phyloP scores from a whole-genome alignment of 2,888 invertebrate genomes.

The Conops quadrifasciatus region DNA sequence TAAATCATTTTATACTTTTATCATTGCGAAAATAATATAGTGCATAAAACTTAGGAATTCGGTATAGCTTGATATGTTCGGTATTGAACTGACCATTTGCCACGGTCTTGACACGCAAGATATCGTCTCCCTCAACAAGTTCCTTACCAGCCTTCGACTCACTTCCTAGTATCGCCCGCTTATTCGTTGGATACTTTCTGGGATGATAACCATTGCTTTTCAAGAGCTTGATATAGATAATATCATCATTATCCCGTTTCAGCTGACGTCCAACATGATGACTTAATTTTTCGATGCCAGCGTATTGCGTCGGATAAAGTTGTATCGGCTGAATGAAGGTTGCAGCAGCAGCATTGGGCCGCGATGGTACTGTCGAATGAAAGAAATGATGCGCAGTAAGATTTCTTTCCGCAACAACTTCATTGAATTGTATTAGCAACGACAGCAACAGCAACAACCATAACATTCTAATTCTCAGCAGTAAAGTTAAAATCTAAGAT shows the following conservation, averaged over 20 bases:
- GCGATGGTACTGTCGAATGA: conserved; percentile 36
- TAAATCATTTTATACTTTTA: conserved; percentile 3
- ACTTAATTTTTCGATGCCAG: conserved; percentile 32
- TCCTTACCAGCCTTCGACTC: conserved; percentile 40
- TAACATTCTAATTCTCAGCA: too few species aligned
- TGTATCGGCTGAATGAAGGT: conserved; percentile 56
- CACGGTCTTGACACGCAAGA: conserved; percentile 59
- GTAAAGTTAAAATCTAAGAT: not conserved
- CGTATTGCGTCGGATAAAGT: conserved; percentile 51
- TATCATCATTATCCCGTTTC: conserved; percentile 45
- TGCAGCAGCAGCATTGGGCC: conserved; percentile 55
- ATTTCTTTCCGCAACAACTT: not conserved
- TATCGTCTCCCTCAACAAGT: conserved; percentile 51
- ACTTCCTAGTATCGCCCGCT: not conserved
- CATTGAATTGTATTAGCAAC: not conserved
- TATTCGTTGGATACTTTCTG: not conserved
- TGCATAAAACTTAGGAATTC: conserved; percentile 59
- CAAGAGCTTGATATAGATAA: conserved; percentile 57
- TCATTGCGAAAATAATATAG: conserved; percentile 55
- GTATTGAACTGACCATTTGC: conserved; percentile 59
- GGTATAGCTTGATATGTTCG: conserved; percentile 56
- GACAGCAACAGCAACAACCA: not conserved
- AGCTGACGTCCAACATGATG: conserved; percentile 48
- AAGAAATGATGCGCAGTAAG: not conserved
- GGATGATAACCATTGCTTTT: conserved; percentile 54